Evolutionary conservation across 1,140 invertebrate genomes (phyloP).

Genomic region (Achroia grisella): DNA sequence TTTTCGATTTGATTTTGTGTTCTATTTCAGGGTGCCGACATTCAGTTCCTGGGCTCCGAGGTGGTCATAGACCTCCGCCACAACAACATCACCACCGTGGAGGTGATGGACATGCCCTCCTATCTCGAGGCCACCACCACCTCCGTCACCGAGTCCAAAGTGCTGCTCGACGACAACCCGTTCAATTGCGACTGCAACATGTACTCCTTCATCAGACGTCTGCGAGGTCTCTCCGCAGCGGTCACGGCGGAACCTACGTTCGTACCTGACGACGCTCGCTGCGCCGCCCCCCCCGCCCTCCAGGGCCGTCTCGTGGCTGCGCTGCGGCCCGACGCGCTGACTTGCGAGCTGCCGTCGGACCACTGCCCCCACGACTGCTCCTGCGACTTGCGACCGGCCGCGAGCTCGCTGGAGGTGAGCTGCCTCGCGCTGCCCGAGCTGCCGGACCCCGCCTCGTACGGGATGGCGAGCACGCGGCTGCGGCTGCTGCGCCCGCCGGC

Average conservation of each 20-base stretch:
- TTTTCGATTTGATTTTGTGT: no score
- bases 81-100: slow-evolving; percentile 24
- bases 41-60: slow-evolving; percentile 17
- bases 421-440: background rate
- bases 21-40: slow-evolving; percentile 15
- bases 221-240: background rate
- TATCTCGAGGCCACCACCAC: background rate
- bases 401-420: background rate
- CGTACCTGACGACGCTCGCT: slow-evolving; percentile 7
- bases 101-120: background rate
- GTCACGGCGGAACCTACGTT: slow-evolving; percentile 2
- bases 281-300: slow-evolving; percentile 8
- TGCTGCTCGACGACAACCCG: slow-evolving; percentile 77
- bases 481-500: background rate
- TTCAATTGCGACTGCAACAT: slow-evolving; percentile 78
- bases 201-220: slow-evolving; percentile 64
- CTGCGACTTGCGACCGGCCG: slow-evolving; percentile 3
- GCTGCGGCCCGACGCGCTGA: no score
- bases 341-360: background rate
- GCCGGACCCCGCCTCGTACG: background rate
- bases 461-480: background rate
- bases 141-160: background rate
- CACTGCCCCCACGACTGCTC: slow-evolving; percentile 2
- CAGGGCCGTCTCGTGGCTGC: no score
- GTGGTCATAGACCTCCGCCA: slow-evolving; percentile 24